A percentile compares a stretch with the other conserved stretches of the same genome.
phyloP scores from a whole-genome alignment of 2,113 vertebrate species.

The Otus sunia region DNA sequence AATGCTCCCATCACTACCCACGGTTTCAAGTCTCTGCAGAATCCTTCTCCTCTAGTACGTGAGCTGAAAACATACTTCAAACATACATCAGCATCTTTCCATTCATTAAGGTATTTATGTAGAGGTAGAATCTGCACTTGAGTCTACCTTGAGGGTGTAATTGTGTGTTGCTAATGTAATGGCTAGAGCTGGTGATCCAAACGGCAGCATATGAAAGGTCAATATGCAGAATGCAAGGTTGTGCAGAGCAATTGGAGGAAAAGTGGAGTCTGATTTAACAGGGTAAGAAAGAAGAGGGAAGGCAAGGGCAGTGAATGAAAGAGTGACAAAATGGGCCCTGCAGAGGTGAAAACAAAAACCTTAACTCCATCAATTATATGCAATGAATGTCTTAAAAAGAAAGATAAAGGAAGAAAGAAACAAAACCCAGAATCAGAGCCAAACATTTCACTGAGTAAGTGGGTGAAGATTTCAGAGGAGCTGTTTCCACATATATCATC shows the following conservation, averaged over 20 bases:
- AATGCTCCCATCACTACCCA: constrained; percentile 29
- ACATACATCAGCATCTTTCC: constrained; percentile 65
- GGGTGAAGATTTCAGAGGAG: neutral
- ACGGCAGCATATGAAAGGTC: constrained; percentile 71
- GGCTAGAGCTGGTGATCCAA: constrained; percentile 76
- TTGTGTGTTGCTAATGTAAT: constrained; percentile 85
- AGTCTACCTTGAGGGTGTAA: constrained; percentile 82
- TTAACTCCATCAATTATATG: neutral
- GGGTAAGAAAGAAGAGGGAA: constrained; percentile 21
- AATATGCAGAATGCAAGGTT: constrained; percentile 67
- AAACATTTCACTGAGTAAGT: neutral
- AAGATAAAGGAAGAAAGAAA: constrained; percentile 12
- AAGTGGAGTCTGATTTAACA: constrained; percentile 45
- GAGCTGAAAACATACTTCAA: constrained; percentile 55
- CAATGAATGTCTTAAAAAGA: neutral
- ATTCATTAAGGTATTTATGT: constrained; percentile 74
- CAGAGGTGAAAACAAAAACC: constrained; percentile 14
- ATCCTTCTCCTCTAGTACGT: neutral
- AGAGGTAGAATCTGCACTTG: constrained; percentile 74
- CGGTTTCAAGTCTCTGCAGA: neutral
- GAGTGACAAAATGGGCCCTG: neutral
- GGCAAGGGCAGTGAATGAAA: constrained; percentile 5
- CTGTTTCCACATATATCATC: neutral
- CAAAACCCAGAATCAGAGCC: neutral
- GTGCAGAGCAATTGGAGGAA: constrained; percentile 37